These are phyloP conservation scores for Aphodius granarius DNA, from an alignment of 2,888 invertebrate species.

Conservation along the genomic window DNA sequence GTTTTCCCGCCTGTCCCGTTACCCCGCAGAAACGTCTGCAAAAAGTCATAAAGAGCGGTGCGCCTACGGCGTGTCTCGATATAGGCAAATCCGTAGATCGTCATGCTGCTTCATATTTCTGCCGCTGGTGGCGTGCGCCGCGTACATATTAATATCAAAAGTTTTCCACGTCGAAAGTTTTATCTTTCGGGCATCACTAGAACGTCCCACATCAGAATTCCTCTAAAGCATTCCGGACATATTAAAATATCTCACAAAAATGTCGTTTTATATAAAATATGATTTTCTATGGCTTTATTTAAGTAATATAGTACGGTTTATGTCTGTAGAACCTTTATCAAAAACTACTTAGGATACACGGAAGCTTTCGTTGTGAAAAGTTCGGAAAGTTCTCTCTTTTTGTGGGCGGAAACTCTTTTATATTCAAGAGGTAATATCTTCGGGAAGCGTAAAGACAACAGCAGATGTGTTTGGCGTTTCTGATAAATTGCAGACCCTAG, in stretches of 20 bases:
- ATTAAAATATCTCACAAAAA: too few species aligned
- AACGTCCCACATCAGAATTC: neutral
- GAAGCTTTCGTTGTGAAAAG: neutral
- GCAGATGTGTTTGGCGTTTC: neutral
- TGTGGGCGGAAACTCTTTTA: neutral
- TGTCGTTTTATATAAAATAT: too few species aligned
- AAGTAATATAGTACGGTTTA: neutral
- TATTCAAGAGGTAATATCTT: neutral
- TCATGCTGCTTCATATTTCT: neutral
- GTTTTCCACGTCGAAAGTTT: conserved; percentile 21
- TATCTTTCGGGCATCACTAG: conserved; percentile 6
- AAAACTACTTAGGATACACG: neutral
- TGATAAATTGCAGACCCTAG: neutral
- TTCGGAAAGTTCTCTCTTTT: neutral
- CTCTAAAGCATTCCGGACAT: conserved; percentile 37
- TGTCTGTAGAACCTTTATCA: neutral
- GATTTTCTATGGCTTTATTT: too few species aligned
- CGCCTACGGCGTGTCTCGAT: neutral
- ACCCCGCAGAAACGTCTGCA: neutral
- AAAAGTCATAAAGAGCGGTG: neutral
- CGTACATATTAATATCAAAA: conserved; percentile 23
- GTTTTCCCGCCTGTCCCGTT: neutral
- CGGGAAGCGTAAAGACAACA: neutral
- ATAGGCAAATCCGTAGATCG: neutral
- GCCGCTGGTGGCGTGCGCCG: neutral